These are phyloP conservation scores for Oreochromis niloticus DNA, from an alignment of 2,113 vertebrate species.

Conservation along the genomic window DNA sequence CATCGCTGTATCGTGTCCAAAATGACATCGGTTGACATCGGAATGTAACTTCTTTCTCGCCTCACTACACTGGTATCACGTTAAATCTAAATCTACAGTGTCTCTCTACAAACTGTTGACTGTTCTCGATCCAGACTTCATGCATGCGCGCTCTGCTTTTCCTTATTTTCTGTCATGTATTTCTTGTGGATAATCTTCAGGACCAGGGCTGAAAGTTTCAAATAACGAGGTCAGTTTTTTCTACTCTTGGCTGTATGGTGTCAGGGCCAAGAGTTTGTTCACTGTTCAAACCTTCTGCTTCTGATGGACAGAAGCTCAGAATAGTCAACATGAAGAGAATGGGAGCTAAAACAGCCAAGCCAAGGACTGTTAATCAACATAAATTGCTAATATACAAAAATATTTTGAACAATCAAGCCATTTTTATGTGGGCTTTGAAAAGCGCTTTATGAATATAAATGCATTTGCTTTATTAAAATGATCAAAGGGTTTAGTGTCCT, in stretches of 20 bases:
- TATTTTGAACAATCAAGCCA: neutral
- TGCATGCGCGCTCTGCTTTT: neutral
- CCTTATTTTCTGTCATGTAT: neutral
- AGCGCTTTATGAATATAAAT: neutral
- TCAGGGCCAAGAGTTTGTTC: neutral
- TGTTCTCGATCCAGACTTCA: neutral
- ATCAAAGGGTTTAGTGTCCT: neutral
- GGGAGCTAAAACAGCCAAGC: neutral
- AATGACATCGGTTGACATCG: neutral
- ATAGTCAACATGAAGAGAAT: neutral
- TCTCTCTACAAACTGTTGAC: neutral
- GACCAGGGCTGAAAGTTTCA: neutral
- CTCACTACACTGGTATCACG: neutral
- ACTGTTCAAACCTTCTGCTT: neutral
- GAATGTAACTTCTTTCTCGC: neutral
- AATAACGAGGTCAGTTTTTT: neutral
- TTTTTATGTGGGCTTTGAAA: neutral
- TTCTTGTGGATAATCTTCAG: neutral
- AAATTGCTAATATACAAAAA: neutral
- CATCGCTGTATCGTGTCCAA: neutral
- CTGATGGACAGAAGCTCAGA: neutral
- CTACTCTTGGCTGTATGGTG: neutral
- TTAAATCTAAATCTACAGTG: neutral
- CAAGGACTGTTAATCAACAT: neutral
- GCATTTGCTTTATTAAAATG: neutral